phyloP scores from a whole-genome alignment of 2,888 invertebrate genomes.

The Dynastes grantii region DNA sequence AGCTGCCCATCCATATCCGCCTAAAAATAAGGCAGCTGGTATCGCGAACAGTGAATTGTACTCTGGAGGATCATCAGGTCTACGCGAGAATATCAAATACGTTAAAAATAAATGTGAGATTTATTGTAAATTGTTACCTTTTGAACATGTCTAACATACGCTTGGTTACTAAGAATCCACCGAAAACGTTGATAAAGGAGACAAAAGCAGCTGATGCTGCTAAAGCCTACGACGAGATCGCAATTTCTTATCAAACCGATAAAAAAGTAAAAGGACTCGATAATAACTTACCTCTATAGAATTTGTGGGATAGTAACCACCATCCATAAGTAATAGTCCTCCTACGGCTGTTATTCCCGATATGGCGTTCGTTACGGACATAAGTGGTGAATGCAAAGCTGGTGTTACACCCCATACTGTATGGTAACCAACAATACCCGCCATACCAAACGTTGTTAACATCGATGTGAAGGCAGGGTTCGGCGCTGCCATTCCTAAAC shows the following conservation, averaged over 20 bases:
- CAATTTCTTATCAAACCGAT: background rate
- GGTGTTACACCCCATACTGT: slow-evolving; percentile 95
- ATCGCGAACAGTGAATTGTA: slow-evolving; percentile 86
- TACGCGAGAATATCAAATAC: slow-evolving; percentile 60
- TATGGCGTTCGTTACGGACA: slow-evolving; percentile 95
- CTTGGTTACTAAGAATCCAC: slow-evolving; percentile 92
- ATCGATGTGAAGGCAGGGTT: slow-evolving; percentile 89
- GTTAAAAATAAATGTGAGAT: background rate
- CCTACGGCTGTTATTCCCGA: slow-evolving; percentile 95
- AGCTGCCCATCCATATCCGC: slow-evolving; percentile 78
- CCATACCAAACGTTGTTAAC: slow-evolving; percentile 88
- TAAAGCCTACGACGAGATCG: slow-evolving; percentile 73
- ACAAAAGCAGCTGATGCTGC: slow-evolving; percentile 89
- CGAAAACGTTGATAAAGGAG: slow-evolving; percentile 92
- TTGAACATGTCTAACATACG: slow-evolving; percentile 95
- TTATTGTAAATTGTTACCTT: slow-evolving; percentile 70
- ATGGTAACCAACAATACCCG: slow-evolving; percentile 88
- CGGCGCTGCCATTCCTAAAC: slow-evolving; percentile 84
- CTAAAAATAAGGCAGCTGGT: slow-evolving; percentile 82
- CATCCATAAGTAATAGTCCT: slow-evolving; percentile 89
- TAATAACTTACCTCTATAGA: slow-evolving; percentile 76
- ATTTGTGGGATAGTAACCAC: slow-evolving; percentile 83
- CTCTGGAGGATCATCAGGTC: slow-evolving; percentile 89
- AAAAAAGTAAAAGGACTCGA: too few species aligned
- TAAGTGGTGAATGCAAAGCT: slow-evolving; percentile 91